phyloP scores from a whole-genome alignment of 2,888 invertebrate species.

The Drosophila colorata region DNA sequence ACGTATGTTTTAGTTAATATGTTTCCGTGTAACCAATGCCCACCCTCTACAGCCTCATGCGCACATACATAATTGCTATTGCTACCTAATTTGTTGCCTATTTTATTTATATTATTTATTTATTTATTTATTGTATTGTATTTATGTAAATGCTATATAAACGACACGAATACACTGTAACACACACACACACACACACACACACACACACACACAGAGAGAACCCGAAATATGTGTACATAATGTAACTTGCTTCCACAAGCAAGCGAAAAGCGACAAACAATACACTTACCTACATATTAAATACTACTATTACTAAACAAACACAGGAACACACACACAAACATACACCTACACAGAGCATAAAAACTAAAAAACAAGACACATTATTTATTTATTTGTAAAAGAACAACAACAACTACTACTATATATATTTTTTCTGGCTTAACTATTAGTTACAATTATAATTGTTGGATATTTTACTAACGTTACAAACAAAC shows the following conservation, averaged over 20 bases:
- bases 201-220: slow-evolving; percentile 27
- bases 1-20: slow-evolving; percentile 31
- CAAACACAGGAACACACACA: slow-evolving; percentile 18
- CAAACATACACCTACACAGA: slow-evolving; percentile 35
- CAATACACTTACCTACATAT: slow-evolving; percentile 44
- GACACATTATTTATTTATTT: slow-evolving; percentile 78
- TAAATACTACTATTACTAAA: slow-evolving; percentile 42
- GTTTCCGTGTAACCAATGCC: slow-evolving; percentile 17
- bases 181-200: slow-evolving; percentile 9
- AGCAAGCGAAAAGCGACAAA: slow-evolving; percentile 23
- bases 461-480: slow-evolving; percentile 81
- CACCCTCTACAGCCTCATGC: slow-evolving; percentile 6
- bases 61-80: slow-evolving; percentile 38
- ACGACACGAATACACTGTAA: slow-evolving; percentile 3
- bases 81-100: slow-evolving; percentile 65
- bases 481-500: slow-evolving; percentile 79
- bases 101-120: slow-evolving; percentile 73
- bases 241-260: slow-evolving; percentile 43
- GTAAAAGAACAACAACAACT: slow-evolving; percentile 63
- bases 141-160: slow-evolving; percentile 62
- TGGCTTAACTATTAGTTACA: slow-evolving; percentile 79
- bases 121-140: slow-evolving; percentile 71
- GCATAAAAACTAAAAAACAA: slow-evolving; percentile 50
- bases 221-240: slow-evolving; percentile 59
- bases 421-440: slow-evolving; percentile 74